Base-by-base conservation (phyloP, 2,113 vertebrate species). In the Solea solea region DNA sequence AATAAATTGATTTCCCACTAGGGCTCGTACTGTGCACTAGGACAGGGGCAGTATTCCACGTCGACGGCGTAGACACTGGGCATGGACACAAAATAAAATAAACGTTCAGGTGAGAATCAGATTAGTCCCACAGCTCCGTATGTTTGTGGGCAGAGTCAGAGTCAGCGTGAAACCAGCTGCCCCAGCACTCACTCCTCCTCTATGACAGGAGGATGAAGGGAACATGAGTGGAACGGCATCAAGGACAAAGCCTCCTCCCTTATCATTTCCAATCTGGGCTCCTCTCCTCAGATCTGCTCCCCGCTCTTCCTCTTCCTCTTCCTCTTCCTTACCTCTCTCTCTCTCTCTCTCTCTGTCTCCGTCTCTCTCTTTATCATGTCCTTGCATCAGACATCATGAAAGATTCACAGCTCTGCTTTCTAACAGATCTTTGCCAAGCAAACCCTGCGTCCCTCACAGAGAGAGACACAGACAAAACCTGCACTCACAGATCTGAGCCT, bases 401-500 rank as follows among this genome's bases (percentile, higher is more conserved):
- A 91, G 86, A 91, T 91, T 91, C 86, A 90, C 88, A 72, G 77
- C 77, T 71, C 72, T 78, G 80, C 87, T 90, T 88, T 87, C n/a
- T 87, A 89, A 80, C 74, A 81, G 49, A 72, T 68, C 70, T 39
- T 21, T 51, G 9, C 74, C 21, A 58, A 53, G 76, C 60, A 21
- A 58, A 16, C 21, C 40, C 52, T 13, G 21, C 21, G 21, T 21
- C n/a, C 6, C 69, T 40, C 57, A 21, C 51, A 27, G 58, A 63
- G 54, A 69, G 44, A 67, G 41, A 56, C 14, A 60, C 50, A 50
- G 14, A 11, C 65, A 42, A 67, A 42, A 34, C 52, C 13, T 49
- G 28, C 64, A 52, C 72, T 60, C 69, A 14, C 8, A 64, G 40
- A 79, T 71, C 51, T 85, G 58, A 78, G 55, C 12, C 45, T 45